Base-by-base conservation (phyloP, 2,797 vertebrate species). In the Hapalemur alaotrensis region DNA sequence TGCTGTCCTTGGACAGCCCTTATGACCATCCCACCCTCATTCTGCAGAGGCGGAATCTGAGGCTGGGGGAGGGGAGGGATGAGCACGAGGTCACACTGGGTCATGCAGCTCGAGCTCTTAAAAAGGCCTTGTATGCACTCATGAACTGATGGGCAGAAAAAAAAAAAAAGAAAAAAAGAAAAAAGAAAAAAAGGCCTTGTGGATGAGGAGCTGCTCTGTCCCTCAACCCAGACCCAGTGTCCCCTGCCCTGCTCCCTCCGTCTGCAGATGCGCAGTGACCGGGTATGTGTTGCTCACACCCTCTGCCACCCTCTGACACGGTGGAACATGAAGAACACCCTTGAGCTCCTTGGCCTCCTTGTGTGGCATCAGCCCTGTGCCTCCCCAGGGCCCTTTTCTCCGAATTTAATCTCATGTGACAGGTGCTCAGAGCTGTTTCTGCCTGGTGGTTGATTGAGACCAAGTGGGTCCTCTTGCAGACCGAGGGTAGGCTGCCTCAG, bases 151-250 rank as follows among this genome's bases (percentile, higher is more conserved):
- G 38, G 38, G 38, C 38, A 38, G 4, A 38, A 38, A 38, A 38
- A 38, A 38, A 38, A 38, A 38, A 38, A 38, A 38, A 38, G 4
- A 38, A 38, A 38, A 38, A n/a, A n/a, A n/a, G n/a, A n/a, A n/a
- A n/a, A n/a, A n/a, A n/a, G n/a, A n/a, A n/a, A 15, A 30, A 57
- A 61, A 52, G 78, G 2, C 41, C 76, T 7, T 22, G 25, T 0
- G 2, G 76, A 52, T 0, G 0, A n/a, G 38, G 48, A 65, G 11
- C 20, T n/a, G 48, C 25, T 15, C 12, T 30, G 48, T 41, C 20
- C 69, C 46, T 69, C 4, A 0, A 14, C 15, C 32, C 30, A 67
- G 38, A 20, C 48, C n/a, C 46, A 25, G 17, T 7, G 18, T 48
- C 38, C 59, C 15, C 63, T 17, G 43, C 22, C 32, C 41, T 54